Evolutionary conservation across 2,113 vertebrate genomes (phyloP).

Genomic region (Silurus meridionalis): DNA sequence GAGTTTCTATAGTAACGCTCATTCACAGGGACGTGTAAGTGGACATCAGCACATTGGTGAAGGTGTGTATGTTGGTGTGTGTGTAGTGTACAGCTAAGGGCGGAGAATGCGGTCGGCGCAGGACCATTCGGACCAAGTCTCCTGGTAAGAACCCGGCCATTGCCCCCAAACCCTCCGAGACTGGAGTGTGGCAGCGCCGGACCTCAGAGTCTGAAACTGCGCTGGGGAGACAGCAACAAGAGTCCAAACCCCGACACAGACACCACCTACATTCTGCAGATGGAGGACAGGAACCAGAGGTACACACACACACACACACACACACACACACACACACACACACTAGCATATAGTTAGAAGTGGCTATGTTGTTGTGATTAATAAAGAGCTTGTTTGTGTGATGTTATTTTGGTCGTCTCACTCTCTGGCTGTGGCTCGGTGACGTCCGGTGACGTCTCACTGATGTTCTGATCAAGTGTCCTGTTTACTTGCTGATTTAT

Average conservation of each 20-base stretch:
- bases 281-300: slow-evolving; percentile 95
- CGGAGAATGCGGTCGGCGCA: slow-evolving; percentile 89
- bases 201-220: slow-evolving; percentile 96
- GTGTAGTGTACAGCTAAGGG: slow-evolving; percentile 86
- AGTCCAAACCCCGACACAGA: slow-evolving; percentile 74
- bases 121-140: slow-evolving; percentile 85
- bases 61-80: neutral
- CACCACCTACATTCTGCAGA: slow-evolving; percentile 86
- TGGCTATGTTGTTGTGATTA: too few relatives aligned
- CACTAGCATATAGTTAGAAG: neutral
- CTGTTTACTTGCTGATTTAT: too few relatives aligned
- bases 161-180: slow-evolving; percentile 88
- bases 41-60: neutral
- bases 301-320: slow-evolving; percentile 51
- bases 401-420: too few relatives aligned
- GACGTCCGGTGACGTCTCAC: neutral
- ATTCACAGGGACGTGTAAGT: neutral
- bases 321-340: neutral
- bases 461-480: neutral
- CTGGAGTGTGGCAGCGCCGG: slow-evolving; percentile 91
- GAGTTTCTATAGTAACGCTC: neutral
- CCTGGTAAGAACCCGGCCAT: slow-evolving; percentile 83
- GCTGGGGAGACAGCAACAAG: slow-evolving; percentile 87
- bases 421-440: neutral
- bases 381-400: too few relatives aligned